Base-by-base conservation (phyloP, 2,888 invertebrate species). In the Heliconius sara region DNA sequence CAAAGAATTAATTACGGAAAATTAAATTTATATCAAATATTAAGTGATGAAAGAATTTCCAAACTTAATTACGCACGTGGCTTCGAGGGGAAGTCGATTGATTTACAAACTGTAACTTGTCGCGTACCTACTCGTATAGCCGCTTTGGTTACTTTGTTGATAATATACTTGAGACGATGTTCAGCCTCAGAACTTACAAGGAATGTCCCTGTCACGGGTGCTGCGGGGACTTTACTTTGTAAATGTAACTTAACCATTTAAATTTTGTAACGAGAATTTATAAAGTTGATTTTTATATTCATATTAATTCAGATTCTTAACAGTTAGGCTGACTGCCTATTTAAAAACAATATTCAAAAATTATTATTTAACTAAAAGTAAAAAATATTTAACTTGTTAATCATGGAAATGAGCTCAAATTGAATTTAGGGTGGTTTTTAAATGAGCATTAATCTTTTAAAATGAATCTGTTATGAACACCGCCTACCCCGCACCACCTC, bases 401-500 rank as follows among this genome's bases (percentile, higher is more conserved):
- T 43, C 30, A 52, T 73, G 30, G 5, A 57, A 57, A 57, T 22
- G n/a, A 12, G 72, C 10, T 30, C 68, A 70, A 73, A 30, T 66
- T 73, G 25, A 78, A 73, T 57, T 25, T 30, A 9, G 52, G 16
- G 9, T 60, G 30, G 47, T 52, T 60, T 75, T 67, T 47, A 57
- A 70, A 79, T 71, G 19, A 60, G 71, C 13, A 60, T 78, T 78
- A 60, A 78, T 80, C 73, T 65, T 52, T 66, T 70, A 22, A 68
- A 78, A 73, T 76, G 52, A 78, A 79, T 79, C 78, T 70, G 52
- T 76, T 74, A 76, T 81, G 76, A 81, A 76, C 52, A 67, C 43
- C 68, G 43, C 13, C 63, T 25, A 65, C 63, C 25, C 60, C 47
- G 47, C 47, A 47, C 47, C 4, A 47, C 47, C 16, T 10, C 16